Base-by-base conservation (phyloP, 2,113 vertebrate species). In the Pheucticus melanocephalus region DNA sequence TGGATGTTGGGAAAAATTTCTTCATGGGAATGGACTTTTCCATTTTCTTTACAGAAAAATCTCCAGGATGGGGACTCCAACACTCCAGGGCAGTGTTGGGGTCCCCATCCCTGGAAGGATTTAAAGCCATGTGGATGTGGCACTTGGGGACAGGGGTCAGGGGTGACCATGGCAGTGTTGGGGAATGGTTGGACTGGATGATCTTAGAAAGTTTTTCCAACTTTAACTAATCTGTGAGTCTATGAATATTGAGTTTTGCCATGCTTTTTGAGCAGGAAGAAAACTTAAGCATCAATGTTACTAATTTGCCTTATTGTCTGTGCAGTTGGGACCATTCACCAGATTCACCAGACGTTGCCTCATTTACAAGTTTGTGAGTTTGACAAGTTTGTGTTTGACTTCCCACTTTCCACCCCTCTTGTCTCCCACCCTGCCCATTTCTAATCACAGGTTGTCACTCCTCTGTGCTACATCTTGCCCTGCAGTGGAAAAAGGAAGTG, bases 181-280 rank as follows among this genome's bases (percentile, higher is more conserved):
- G 15, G 0, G 1, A 9, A 59, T 0, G 15, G 12, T 11, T 37
- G 7, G 20, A 30, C 28, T 88, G 2, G 15, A 23, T 59, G 37
- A 60, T 17, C 45, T 45, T 10, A 25, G 30, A 30, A 15, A 5
- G 20, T 0, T 68, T 66, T 66, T 21, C 77, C 33, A 39, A 45
- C 15, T 15, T n/a, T 15, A 28, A 21, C 0, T 0, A 45, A 39
- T 45, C 53, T 24, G 13, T 57, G 14, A 28, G 37, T 45, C 22
- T 15, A 1, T 51, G 33, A 28, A 10, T 44, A 35, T 5, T 40
- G 48, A 76, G 11, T 51, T 68, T 5, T 27, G 22, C 2, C 16
- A 5, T 1, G 3, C 27, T 21, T 22, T 73, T 64, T 61, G 47
- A 48, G 15, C 28, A 86, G 63, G 63, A 76, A 33, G 15, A 69